Base-by-base conservation (phyloP, 1,140 invertebrate species). In the Lepidurus packardi region DNA sequence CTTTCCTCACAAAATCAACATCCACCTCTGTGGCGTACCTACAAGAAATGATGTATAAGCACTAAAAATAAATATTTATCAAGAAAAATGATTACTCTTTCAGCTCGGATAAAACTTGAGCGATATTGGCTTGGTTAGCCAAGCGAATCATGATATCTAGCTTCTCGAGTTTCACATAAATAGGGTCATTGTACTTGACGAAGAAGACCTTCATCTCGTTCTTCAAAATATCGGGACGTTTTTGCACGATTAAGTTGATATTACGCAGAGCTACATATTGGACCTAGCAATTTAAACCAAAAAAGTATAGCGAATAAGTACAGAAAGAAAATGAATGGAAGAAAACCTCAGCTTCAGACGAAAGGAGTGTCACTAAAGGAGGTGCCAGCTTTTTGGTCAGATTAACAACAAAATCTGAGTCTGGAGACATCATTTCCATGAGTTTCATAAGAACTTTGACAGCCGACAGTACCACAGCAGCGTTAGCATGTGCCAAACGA, bases 161-260 rank as follows among this genome's bases (percentile, higher is more conserved):
- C 85, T 99, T 99, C 85, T 99, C 98, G 76, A 99, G 88, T 86
- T 99, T 99, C 5, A 99, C 98, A 86, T 99, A 99, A 84, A 99
- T 99, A 9, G 98, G 98, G 88, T 99, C 98, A 85, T 99, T 99
- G 86, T 99, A 99, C 83, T 99, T 99, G 16, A 99, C 98, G 85
- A 99, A 99, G 87, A 99, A 99, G 43, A 96, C 98, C 88, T 99
- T 99, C 97, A 99, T 99, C 86, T 99, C 98, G 83, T 99, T 97
- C 84, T 99, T 99, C n/a, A 99, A 85, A 81, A 99, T 98, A 80
- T 99, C 98, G 0, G 97, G 95, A 77, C 98, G 89, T 85, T 99
- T 99, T 85, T 99, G 98, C 24, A 99, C 98, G 82, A 99, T 99
- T 1, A 99, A 88, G 86, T 99, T 99, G 82, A 99, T 99, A 85